Percentiles rank a stretch among this genome's conserved stretches.
Conservation (phyloP, 2,888 invertebrate genomes). For the Callyntrura sp. region DNA sequence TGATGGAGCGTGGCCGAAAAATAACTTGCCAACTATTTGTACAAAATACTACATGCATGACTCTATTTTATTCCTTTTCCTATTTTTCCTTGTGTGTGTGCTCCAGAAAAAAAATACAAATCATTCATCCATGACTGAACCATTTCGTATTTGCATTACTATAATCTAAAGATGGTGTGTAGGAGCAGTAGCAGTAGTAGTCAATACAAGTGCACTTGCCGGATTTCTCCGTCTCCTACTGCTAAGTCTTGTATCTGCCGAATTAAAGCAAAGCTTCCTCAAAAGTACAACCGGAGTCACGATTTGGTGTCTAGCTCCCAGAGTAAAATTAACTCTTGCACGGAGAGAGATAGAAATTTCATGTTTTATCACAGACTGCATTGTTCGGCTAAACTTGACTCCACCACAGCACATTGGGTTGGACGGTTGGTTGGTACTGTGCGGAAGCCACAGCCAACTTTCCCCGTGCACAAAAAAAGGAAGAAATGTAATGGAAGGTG, state of each 20-base stretch:
- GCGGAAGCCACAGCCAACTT: background rate
- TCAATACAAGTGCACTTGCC: background rate
- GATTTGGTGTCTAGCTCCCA: background rate
- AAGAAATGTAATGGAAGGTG: background rate
- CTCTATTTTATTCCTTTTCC: slow-evolving; percentile 31
- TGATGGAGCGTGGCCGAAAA: slow-evolving; percentile 15
- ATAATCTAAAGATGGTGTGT: background rate
- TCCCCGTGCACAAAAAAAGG: background rate
- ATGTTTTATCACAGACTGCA: background rate
- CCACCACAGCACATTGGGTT: background rate
- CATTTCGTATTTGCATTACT: no score
- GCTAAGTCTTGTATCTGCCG: background rate
- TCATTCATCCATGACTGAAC: slow-evolving; percentile 55
- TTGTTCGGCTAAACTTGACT: slow-evolving; percentile 28
- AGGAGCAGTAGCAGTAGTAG: background rate
- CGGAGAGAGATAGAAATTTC: slow-evolving; percentile 45
- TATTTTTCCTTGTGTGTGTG: background rate
- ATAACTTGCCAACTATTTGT: background rate
- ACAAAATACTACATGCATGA: slow-evolving; percentile 20
- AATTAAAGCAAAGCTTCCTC: background rate
- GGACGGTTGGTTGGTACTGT: background rate
- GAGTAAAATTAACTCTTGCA: slow-evolving; percentile 63
- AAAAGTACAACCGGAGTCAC: background rate
- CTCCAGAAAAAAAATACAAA: slow-evolving; percentile 15
- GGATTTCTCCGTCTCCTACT: background rate